Base-by-base conservation (phyloP, 2,888 invertebrate genomes). In the Sinotaia quadrata region DNA sequence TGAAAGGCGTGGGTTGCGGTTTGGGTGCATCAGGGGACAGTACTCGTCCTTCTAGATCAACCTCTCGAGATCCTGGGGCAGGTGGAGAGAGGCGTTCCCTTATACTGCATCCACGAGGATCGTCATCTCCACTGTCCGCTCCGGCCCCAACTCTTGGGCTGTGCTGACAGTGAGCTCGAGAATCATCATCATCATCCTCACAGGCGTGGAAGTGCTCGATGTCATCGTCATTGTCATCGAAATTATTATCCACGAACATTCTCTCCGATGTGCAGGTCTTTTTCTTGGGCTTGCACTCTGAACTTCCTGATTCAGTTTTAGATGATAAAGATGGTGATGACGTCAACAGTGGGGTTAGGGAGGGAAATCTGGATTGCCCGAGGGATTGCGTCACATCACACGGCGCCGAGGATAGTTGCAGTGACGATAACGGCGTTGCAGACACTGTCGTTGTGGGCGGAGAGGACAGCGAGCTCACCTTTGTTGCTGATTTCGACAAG, bases 1-100 rank as follows among this genome's bases (percentile, higher is more conserved):
- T 81, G 74, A 84, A 84, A 8, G 84, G 75, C 21, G 83, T 83
- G 1, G 83, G 75, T 37, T 77, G 72, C 51, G 62, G 29, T 73
- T 69, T 67, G 47, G 70, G 57, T n/a, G 44, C 52, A 56, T 67
- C 61, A n/a, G 68, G 54, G 10, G 67, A 66, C 57, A 44, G 54
- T 34, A 34, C 62, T 15, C 36, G 61, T 31, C 33, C 33, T 7
- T 29, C 63, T 33, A 41, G 34, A 31, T 52, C 44, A 18, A 36
- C 47, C 24, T 61, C 37, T 21, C 47, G 44, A 36, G 27, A 34
- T 21, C 47, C 47, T 12, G 68, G 67, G 57, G 56, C 57, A 4
- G n/a, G 52, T 8, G 59, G 68, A 15, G 56, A 63, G n/a, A 59
- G 54, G 7, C 63, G 36, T 4, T 57, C 63, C 44, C 59, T 29